Percentiles rank a stretch among this genome's conserved stretches.
Evolutionary conservation across 2,113 vertebrate species (phyloP).

Genomic region (Steatornis caripensis): DNA sequence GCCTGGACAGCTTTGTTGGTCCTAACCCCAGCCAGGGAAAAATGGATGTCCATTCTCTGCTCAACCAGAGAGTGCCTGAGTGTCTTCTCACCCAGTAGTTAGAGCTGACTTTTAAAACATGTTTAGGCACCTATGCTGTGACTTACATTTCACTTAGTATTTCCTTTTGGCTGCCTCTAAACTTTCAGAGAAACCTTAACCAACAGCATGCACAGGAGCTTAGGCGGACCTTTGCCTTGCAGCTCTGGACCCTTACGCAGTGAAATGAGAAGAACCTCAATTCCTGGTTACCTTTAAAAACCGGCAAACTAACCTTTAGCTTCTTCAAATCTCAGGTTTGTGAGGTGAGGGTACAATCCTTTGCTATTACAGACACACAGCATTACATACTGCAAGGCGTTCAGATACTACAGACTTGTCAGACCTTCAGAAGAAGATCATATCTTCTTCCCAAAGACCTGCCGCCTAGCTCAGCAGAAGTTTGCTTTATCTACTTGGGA

Average conservation of each 20-base stretch:
- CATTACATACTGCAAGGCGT: accelerated
- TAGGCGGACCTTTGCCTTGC: background rate
- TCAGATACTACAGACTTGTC: background rate
- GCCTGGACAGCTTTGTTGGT: background rate
- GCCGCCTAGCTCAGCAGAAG: background rate
- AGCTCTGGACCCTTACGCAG: background rate
- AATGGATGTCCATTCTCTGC: background rate
- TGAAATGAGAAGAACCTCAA: background rate
- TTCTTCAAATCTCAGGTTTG: background rate
- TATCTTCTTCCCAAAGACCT: background rate
- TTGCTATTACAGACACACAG: accelerated
- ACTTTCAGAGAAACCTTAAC: background rate
- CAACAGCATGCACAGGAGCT: background rate
- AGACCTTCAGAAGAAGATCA: background rate
- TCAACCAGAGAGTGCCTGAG: background rate
- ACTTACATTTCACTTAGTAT: background rate
- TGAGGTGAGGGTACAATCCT: background rate
- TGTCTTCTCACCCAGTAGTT: background rate
- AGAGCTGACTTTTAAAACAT: background rate
- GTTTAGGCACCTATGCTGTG: background rate
- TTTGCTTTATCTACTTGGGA: background rate
- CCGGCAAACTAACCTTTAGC: background rate
- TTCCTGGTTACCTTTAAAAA: background rate
- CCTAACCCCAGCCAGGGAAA: background rate
- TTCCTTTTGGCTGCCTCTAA: background rate